These are phyloP conservation scores for Meandrina meandrites DNA, from an alignment of 92 coral and sea anemone genomes.

Conservation along the genomic window DNA sequence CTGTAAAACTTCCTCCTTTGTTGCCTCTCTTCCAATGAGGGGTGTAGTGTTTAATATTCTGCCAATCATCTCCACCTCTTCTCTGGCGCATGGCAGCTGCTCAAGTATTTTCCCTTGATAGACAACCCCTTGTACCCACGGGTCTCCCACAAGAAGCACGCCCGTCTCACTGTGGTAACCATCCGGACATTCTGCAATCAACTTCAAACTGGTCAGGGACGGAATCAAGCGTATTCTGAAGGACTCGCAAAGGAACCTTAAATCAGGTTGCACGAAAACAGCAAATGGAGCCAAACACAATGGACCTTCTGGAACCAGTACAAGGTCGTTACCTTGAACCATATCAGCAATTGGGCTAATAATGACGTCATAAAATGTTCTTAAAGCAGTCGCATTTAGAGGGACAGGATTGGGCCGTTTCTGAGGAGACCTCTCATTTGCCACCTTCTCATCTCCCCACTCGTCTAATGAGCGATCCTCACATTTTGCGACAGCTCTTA, in stretches of 20 bases:
- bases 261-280: neutral
- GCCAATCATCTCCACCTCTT: neutral
- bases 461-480: neutral
- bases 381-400: neutral
- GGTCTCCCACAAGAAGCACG: neutral
- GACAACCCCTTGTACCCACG: neutral
- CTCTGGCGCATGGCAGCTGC: neutral
- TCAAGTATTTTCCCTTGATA: neutral
- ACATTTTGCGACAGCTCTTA: neutral
- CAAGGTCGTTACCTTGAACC: neutral
- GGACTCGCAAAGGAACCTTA: neutral
- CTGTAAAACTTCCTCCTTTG: neutral
- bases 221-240: neutral
- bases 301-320: neutral
- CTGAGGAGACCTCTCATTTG: neutral
- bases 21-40: neutral
- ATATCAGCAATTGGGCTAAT: neutral
- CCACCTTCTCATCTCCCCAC: neutral
- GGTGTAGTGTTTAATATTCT: neutral
- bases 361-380: neutral
- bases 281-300: neutral
- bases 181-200: neutral
- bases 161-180: neutral
- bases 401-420: neutral
- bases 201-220: neutral